A percentile compares a stretch with the other conserved stretches of the same genome.
Conservation (phyloP, 2,797 vertebrate species). For the Ficedula albicollis region DNA sequence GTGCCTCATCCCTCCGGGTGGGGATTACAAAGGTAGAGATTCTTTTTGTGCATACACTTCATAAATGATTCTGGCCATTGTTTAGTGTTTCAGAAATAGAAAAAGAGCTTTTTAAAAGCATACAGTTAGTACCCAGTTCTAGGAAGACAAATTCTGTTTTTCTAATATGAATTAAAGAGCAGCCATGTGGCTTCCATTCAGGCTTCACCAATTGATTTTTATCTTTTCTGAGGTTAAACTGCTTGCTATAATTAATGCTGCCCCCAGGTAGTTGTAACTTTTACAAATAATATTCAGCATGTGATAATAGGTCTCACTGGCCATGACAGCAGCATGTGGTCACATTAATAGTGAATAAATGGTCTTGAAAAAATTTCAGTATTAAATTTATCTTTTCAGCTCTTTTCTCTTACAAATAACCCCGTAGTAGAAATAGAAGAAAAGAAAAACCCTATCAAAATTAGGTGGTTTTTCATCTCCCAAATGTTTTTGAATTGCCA, state of each 20-base stretch:
- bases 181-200: constrained; percentile 15
- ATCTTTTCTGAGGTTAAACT: constrained; percentile 16
- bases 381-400: background rate
- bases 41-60: background rate
- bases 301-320: constrained; percentile 25
- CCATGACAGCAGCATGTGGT: constrained; percentile 14
- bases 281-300: constrained; percentile 33
- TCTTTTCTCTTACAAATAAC: background rate
- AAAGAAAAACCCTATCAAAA: background rate
- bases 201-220: background rate
- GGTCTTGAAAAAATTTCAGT: background rate
- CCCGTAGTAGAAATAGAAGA: background rate
- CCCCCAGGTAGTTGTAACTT: constrained; percentile 4
- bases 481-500: background rate
- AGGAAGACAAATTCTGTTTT: background rate
- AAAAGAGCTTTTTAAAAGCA: background rate
- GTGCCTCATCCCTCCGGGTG: background rate
- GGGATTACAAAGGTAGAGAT: background rate
- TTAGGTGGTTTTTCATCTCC: background rate
- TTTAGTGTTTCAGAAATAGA: background rate
- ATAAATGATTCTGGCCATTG: background rate
- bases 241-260: constrained; percentile 30
- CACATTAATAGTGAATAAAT: constrained; percentile 42
- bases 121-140: background rate
- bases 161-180: background rate